phyloP scores from a whole-genome alignment of 2,888 invertebrate species.

The Orthosia incerta region DNA sequence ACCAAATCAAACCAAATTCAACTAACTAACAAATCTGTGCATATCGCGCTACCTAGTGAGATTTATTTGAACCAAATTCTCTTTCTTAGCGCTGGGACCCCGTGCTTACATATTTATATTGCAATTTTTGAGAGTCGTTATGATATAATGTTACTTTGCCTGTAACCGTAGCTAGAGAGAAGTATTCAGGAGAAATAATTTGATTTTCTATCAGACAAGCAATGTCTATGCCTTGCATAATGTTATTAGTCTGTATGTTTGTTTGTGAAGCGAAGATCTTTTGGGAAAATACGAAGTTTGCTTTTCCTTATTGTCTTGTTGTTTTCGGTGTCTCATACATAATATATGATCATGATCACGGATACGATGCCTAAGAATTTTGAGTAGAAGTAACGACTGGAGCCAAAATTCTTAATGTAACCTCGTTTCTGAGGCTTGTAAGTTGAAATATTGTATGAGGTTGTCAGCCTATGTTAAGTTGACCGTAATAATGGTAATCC shows the following conservation, averaged over 20 bases:
- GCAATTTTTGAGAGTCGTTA: no score
- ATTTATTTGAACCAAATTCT: no score
- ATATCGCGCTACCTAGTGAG: no score
- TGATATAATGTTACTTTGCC: no score
- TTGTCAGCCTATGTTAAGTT: neutral
- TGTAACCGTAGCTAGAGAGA: neutral
- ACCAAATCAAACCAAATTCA: no score
- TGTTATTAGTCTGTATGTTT: constrained; percentile 24
- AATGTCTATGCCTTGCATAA: constrained; percentile 27
- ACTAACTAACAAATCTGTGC: no score
- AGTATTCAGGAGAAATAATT: neutral
- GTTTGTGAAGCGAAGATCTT: constrained; percentile 8
- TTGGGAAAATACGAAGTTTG: constrained; percentile 18
- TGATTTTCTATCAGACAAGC: constrained; percentile 7
- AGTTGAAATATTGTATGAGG: neutral
- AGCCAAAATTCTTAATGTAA: neutral
- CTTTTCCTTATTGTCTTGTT: constrained; percentile 44
- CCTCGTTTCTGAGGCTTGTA: neutral
- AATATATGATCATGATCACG: constrained; percentile 29
- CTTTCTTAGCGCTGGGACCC: no score
- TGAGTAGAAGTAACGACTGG: neutral
- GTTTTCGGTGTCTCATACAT: constrained; percentile 22
- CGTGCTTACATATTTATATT: no score
- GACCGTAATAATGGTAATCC: neutral
- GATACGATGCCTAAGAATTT: constrained; percentile 7